Conservation (phyloP, 2,888 invertebrate genomes). For the Caenorhabditis angaria region DNA sequence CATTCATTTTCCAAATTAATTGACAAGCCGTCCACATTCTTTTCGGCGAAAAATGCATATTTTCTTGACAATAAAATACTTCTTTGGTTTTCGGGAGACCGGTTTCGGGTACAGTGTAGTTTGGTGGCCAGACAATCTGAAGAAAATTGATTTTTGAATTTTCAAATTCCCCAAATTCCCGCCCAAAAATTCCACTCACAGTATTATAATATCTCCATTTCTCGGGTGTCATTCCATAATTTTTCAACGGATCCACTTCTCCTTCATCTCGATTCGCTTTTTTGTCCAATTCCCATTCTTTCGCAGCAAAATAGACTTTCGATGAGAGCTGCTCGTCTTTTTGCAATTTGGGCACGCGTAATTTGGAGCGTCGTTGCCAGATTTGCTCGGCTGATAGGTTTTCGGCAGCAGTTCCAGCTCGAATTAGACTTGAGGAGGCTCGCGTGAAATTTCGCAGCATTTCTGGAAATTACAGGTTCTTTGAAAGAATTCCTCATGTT, state of each 20-base stretch:
- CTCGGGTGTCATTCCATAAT: slow-evolving; percentile 69
- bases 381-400: slow-evolving; percentile 14
- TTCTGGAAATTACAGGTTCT: too few relatives aligned
- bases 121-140: slow-evolving; percentile 70
- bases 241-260: slow-evolving; percentile 55
- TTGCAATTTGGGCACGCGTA: slow-evolving; percentile 54
- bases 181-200: neutral
- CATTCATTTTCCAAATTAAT: slow-evolving; percentile 65
- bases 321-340: slow-evolving; percentile 48
- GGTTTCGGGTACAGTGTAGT: slow-evolving; percentile 69
- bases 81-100: slow-evolving; percentile 67
- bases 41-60: slow-evolving; percentile 64
- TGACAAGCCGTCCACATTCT: slow-evolving; percentile 69
- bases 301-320: slow-evolving; percentile 59
- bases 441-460: too few relatives aligned
- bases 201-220: slow-evolving; percentile 71
- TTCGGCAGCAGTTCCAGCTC: too few relatives aligned
- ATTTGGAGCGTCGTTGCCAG: slow-evolving; percentile 49
- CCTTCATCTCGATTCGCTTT: slow-evolving; percentile 58
- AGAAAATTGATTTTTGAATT: slow-evolving; percentile 13
- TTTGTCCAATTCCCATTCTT: slow-evolving; percentile 67
- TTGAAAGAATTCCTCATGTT: too few relatives aligned
- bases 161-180: neutral
- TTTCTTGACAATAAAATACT: slow-evolving; percentile 57
- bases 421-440: too few relatives aligned